Percentiles rank a stretch among this genome's conserved stretches.
Evolutionary conservation across 1,140 invertebrate genomes (phyloP).

Genomic region (Calephelis virginiensis): DNA sequence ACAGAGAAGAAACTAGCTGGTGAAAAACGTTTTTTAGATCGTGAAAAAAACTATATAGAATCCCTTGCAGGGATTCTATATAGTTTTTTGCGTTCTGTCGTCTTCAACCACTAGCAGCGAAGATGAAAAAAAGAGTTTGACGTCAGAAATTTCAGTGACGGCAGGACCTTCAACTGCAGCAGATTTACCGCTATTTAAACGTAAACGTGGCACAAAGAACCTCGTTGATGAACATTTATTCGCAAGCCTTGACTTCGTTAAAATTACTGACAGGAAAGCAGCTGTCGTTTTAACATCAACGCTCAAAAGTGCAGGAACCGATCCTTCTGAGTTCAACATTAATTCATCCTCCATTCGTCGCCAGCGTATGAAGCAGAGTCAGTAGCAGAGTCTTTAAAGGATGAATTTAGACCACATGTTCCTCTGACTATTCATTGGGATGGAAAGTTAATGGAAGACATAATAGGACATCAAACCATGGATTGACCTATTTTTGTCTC

Average conservation of each 20-base stretch:
- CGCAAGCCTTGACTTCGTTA: not conserved
- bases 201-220: not conserved
- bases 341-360: not conserved
- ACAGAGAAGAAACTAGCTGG: not conserved
- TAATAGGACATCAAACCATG: too few relatives aligned
- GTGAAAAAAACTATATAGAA: not conserved
- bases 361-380: not conserved
- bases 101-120: not conserved
- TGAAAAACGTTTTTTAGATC: not conserved
- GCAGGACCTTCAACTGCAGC: not conserved
- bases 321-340: not conserved
- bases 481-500: too few relatives aligned
- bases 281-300: not conserved
- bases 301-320: not conserved
- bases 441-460: not conserved
- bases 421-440: not conserved
- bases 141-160: not conserved
- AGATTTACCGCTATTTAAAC: not conserved
- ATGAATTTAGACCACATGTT: not conserved
- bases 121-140: not conserved
- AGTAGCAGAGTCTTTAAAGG: not conserved
- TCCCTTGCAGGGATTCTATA: not conserved
- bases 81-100: not conserved
- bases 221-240: not conserved
- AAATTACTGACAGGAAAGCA: not conserved